A percentile compares a stretch with the other conserved stretches of the same genome.
These are phyloP conservation scores for Penaeus chinensis DNA, from an alignment of 1,140 invertebrate genomes.

Conservation along the genomic window DNA sequence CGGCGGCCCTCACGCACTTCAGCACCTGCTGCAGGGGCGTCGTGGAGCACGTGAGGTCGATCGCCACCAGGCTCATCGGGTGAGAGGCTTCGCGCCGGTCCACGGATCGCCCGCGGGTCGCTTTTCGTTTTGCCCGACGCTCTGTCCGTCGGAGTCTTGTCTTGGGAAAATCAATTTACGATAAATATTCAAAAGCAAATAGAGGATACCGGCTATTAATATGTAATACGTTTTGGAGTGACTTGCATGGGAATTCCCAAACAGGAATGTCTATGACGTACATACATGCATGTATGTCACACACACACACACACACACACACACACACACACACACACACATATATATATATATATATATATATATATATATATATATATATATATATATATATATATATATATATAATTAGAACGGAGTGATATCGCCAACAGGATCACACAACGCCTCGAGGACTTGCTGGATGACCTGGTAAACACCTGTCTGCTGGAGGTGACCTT, in stretches of 20 bases:
- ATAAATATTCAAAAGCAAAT: too few relatives aligned
- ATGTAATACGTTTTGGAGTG: too few relatives aligned
- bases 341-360: conserved; percentile 3
- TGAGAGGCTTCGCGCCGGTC: background rate
- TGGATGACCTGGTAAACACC: conserved; percentile 13
- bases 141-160: too few relatives aligned
- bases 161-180: too few relatives aligned
- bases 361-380: background rate
- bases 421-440: conserved; percentile 20
- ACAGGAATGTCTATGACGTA: background rate
- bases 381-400: conserved; percentile 4
- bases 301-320: background rate
- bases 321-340: background rate
- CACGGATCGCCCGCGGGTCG: too few relatives aligned
- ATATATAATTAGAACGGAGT: background rate
- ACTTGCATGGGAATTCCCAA: background rate
- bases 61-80: conserved; percentile 52
- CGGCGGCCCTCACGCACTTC: conserved; percentile 59
- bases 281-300: background rate
- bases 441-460: conserved; percentile 39
- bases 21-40: conserved; percentile 52
- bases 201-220: too few relatives aligned
- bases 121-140: too few relatives aligned
- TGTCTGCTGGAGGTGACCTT: conserved; percentile 20
- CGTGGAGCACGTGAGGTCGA: conserved; percentile 55